Base-by-base conservation (phyloP, 2,888 invertebrate species). In the Campaea margaritaria region DNA sequence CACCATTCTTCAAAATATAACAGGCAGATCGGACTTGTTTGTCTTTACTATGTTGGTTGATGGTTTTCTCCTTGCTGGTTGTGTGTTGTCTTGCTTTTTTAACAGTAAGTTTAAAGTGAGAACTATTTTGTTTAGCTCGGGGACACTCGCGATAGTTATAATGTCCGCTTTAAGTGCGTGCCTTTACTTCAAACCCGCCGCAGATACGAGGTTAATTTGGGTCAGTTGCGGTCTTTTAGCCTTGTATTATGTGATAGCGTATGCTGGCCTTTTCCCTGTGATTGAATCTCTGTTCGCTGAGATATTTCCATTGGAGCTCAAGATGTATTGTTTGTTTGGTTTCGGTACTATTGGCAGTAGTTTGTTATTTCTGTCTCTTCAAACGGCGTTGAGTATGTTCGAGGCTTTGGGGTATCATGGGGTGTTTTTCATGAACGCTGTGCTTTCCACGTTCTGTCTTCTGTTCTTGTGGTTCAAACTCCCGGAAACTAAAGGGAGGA, bases 401-500 rank as follows among this genome's bases (percentile, higher is more conserved):
- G 31, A 1, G 62, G 50, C 46, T 21, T 38, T 76, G 14, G 74
- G 73, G 0, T 73, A 74, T 27, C 70, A 75, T 39, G 76, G 78
- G 8, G 64, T 72, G 11, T 78, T 78, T 62, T 56, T 73, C 0
- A 47, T 65, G 10, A 56, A 62, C 13, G 39, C 59, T 10, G 10
- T 65, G 2, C 46, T 65, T 9, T 50, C 54, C 10, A 8, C 51
- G 12, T 51, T 31, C 8, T 65, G 65, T 12, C 41, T 62, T 4
- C 15, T 57, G 9, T 75, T n/a, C 62, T 69, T 61, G 58, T 73
- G 73, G 67, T 47, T 63, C 13, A 60, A 65, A 16, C 42, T 79
- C 13, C 76, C 78, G 4, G 79, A 79, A 66, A 79, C 78, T 0
- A 78, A 74, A 44, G 74, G 74, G 0, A 68, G 68, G 43, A 76